Evolutionary conservation across 1,140 invertebrate genomes (phyloP), one percentile per base, ranked within the genome.

Genomic region (Drosophila truncata): DNA sequence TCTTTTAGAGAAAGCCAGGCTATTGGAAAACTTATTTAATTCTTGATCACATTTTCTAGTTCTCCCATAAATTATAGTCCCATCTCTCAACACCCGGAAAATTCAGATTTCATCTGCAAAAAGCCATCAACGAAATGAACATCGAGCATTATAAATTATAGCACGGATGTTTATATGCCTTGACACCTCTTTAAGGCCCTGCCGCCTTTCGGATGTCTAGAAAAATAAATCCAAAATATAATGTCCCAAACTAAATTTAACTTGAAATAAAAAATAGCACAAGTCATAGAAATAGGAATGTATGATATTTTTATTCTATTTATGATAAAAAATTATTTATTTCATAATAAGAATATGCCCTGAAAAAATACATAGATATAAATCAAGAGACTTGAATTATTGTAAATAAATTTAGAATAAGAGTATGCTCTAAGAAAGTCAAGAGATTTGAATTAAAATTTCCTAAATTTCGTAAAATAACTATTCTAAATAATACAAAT

Each of bases 181-280:
- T 75, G 77, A 61, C 59, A 80, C 55, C 62, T 42, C 57, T 61
- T 80, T 61, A 35, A 58, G 31, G 49, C 39, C 39, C 72, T 39
- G 31, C 10, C 11, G 42, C 31, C 27, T 31, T 29, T 65, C 7
- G n/a, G 47, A 44, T 49, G 42, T 44, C 11, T 59, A 20, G 31
- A 13, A 37, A 61, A 80, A 80, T 72, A 52, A 72, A 61, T 71
- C 47, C 60, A 64, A 80, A 79, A 61, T 79, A 78, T 72, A 72
- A 79, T 35, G 16, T 16, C 10, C 13, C 31, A 7, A 52, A 41
- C 61, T 55, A 77, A 27, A 44, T 25, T 25, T 20, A 71, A 33
- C 59, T 63, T 62, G 52, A 73, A 58, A 73, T 67, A 1, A 29
- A 55, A 33, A 54, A 39, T 52, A 52, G 31, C 2, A 25, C 14